Base-by-base conservation (phyloP, 2,888 invertebrate genomes). In the Cheilosia impressa region DNA sequence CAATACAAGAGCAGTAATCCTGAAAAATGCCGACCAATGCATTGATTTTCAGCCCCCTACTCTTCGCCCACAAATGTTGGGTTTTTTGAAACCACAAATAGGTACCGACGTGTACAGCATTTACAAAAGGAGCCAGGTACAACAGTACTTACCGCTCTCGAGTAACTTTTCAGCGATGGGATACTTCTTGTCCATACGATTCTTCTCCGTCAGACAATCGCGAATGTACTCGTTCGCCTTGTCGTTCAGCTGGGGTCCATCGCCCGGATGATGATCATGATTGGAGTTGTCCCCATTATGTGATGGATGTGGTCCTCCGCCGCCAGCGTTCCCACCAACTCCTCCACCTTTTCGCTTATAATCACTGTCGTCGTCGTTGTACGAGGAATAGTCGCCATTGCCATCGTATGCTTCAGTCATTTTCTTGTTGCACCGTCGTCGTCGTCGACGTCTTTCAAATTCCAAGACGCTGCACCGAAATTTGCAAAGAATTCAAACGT, bases 211-310 rank as follows among this genome's bases (percentile, higher is more conserved):
- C 81, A 96, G 90, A 77, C 96, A 93, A 90, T 96, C 96, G 24
- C 95, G 93, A 90, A 96, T 95, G 90, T 96, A 96, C 92, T 96
- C 96, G 72, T 94, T 95, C 90, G 96, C 95, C 93, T 96, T 96
- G 90, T 95, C 95, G 88, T 94, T 94, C 79, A 95, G 87, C 80
- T 91, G 92, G 89, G 94, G 94, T 65, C 83, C 89, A 83, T 89
- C 89, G 27, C 87, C 84, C 15, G 72, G 63, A 81, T 87, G 88
- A 66, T 87, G 90, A 76, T 90, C 91, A 87, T 89, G 90, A 83
- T 87, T 89, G 15, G 88, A 88, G 63, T 88, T 89, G 76, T 92
- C 91, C 24, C 92, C 92, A 80, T 92, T 91, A 72, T 91, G 91
- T 19, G 91, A 89, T 72, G 80, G 66, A 80, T 82, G 71, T n/a